Conservation (phyloP, 2,113 vertebrate species). For the Nothoprocta pentlandii region DNA sequence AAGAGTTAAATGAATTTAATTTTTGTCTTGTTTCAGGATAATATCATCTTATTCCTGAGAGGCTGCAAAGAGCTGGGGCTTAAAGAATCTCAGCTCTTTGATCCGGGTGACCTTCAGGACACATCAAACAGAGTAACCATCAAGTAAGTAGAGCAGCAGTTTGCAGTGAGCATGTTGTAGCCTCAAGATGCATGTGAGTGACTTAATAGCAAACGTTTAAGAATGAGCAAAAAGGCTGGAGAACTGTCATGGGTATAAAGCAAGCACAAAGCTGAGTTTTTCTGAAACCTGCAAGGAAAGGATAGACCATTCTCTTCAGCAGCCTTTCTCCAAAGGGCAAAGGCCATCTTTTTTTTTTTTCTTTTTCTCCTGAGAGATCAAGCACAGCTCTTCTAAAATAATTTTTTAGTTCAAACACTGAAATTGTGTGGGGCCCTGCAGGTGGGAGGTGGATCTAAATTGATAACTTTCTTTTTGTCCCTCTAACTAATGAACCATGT, state of each 20-base stretch:
- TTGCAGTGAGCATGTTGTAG: not conserved
- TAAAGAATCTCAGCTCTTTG: conserved; percentile 96
- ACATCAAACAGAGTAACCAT: conserved; percentile 83
- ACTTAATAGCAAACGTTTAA: conserved; percentile 7
- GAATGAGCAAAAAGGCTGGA: not conserved
- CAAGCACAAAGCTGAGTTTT: not conserved
- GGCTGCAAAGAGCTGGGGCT: conserved; percentile 96
- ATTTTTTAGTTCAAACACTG: conserved; percentile 11
- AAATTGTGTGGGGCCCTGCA: conserved; percentile 4
- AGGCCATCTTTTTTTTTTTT: no score
- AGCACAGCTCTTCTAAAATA: not conserved
- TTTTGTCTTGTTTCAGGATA: conserved; percentile 86
- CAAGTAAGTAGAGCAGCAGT: conserved; percentile 85
- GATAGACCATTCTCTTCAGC: not conserved
- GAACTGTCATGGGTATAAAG: not conserved
- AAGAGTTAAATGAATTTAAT: not conserved
- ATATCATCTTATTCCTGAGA: conserved; percentile 92
- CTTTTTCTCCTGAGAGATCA: not conserved
- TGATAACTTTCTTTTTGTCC: conserved; percentile 34
- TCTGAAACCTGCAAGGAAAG: not conserved
- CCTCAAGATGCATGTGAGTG: not conserved
- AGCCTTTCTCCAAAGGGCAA: not conserved
- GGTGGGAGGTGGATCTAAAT: not conserved
- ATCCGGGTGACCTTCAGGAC: conserved; percentile 95
- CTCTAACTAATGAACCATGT: not conserved